These are phyloP conservation scores for Xenentodon cancila DNA, from an alignment of 2,797 vertebrate genomes.

Conservation along the genomic window DNA sequence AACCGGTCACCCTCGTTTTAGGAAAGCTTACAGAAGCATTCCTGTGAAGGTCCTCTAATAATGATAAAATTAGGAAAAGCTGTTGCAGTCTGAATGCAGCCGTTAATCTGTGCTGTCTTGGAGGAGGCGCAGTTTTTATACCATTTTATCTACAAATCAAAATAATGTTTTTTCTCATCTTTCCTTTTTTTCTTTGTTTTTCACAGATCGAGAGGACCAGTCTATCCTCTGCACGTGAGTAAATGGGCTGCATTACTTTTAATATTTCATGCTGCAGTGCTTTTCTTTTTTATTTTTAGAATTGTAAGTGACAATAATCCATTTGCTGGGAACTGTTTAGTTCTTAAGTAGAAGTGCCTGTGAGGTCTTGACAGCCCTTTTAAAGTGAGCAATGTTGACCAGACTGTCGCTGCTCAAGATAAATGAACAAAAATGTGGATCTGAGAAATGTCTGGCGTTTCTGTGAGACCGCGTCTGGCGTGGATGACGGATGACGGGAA, in stretches of 20 bases:
- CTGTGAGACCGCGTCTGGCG: constrained; percentile 23
- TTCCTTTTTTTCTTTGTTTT: constrained; percentile 52
- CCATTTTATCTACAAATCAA: no score
- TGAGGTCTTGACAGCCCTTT: constrained; percentile 12
- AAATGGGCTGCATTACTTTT: background rate
- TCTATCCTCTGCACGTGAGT: constrained; percentile 99
- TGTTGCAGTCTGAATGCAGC: no score
- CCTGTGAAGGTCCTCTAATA: no score
- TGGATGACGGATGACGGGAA: constrained; percentile 59
- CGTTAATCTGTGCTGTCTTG: no score
- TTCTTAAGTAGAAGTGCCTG: no score
- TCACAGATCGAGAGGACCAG: constrained; percentile 96
- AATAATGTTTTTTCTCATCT: no score
- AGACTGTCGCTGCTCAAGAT: constrained; percentile 30
- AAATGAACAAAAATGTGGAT: constrained; percentile 34
- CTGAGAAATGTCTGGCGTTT: constrained; percentile 52
- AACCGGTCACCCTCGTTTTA: no score
- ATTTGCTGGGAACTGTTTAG: no score
- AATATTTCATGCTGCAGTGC: constrained; percentile 12
- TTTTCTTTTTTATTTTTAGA: background rate
- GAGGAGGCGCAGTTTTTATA: no score
- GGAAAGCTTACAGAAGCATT: no score
- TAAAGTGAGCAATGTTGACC: constrained; percentile 18
- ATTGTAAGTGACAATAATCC: no score
- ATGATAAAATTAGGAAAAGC: no score